Conservation (phyloP, 2,797 vertebrate genomes). For the Chaetodon trifasciatus region DNA sequence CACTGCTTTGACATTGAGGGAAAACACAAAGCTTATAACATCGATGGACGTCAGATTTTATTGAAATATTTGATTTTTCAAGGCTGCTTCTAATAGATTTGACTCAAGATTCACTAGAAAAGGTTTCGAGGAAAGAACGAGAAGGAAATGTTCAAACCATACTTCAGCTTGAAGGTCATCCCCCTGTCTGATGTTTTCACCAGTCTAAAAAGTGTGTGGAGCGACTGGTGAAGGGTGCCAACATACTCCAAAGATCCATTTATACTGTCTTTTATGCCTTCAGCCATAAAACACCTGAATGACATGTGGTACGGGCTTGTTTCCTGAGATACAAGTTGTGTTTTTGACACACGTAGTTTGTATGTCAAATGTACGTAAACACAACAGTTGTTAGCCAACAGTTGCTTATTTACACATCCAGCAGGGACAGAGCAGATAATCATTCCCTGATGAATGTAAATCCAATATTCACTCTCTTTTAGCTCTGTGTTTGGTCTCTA, state of each 20-base stretch:
- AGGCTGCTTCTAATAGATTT: background rate
- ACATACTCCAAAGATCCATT: background rate
- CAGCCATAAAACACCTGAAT: background rate
- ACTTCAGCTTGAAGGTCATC: background rate
- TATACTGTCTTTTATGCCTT: background rate
- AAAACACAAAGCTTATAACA: background rate
- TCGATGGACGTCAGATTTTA: constrained; percentile 1
- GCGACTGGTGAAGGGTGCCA: background rate
- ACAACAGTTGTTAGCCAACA: background rate
- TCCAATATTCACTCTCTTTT: background rate
- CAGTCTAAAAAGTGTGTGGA: background rate
- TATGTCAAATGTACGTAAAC: background rate
- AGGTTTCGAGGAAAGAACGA: constrained; percentile 5
- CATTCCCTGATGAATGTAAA: no score
- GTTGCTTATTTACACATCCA: background rate
- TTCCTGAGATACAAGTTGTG: background rate
- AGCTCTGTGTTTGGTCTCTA: constrained; percentile 6
- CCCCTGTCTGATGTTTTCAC: background rate
- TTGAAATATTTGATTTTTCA: constrained; percentile 1
- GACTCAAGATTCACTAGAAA: background rate
- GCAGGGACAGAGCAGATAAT: no score
- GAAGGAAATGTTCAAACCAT: background rate
- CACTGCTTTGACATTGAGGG: background rate
- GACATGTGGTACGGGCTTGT: background rate
- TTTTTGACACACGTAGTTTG: background rate